phyloP scores from a whole-genome alignment of 2,888 invertebrate species.

The Chromoteleia sp. region DNA sequence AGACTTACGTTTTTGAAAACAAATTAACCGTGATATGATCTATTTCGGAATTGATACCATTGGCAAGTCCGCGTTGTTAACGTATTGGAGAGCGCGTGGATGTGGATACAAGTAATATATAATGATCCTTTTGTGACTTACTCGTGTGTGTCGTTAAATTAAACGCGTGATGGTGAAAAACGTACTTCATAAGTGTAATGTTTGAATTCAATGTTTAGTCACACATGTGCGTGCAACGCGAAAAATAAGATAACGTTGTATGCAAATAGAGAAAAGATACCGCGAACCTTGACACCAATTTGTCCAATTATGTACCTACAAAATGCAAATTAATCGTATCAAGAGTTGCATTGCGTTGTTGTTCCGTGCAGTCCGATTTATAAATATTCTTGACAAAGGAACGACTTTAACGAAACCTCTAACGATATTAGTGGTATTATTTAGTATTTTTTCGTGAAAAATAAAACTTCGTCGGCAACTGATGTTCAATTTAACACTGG shows the following conservation, averaged over 20 bases:
- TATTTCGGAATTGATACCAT: not conserved
- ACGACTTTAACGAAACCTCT: no score
- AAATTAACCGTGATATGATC: no score
- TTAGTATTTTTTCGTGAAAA: no score
- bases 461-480: no score
- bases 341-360: conserved; percentile 22
- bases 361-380: conserved; percentile 3
- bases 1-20: no score
- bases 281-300: conserved; percentile 50
- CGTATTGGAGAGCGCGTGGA: not conserved
- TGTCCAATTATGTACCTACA: conserved; percentile 36
- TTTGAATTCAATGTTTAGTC: conserved; percentile 1
- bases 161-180: not conserved
- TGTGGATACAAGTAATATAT: no score
- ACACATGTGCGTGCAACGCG: conserved; percentile 6
- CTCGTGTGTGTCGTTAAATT: not conserved
- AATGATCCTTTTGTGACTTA: not conserved
- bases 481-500: no score
- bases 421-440: no score
- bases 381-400: no score
- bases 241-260: conserved; percentile 21
- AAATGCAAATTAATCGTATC: conserved; percentile 49
- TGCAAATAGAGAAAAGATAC: conserved; percentile 28
- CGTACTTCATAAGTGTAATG: not conserved
- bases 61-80: not conserved